A percentile compares a stretch with the other conserved stretches of the same genome.
phyloP scores from a whole-genome alignment of 2,797 vertebrate genomes.

The Alosa sapidissima region DNA sequence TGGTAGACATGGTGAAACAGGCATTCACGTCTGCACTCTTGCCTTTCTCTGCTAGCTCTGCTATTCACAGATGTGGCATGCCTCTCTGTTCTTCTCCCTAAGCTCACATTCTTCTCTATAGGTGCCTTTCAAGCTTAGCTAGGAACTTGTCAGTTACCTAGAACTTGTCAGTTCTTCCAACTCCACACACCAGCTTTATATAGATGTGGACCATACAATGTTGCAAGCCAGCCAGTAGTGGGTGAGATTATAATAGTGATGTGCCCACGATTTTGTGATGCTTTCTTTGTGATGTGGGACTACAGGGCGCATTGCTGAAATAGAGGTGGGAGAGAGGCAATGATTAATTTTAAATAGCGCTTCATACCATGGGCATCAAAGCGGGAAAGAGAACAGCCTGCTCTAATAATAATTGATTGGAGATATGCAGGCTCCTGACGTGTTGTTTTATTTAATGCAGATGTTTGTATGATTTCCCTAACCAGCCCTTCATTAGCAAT shows the following conservation, averaged over 20 bases:
- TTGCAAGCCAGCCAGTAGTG: not conserved
- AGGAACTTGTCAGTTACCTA: not conserved
- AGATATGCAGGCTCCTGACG: conserved; percentile 11
- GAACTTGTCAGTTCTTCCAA: no score
- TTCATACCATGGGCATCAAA: not conserved
- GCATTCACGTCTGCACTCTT: not conserved
- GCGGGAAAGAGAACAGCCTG: not conserved
- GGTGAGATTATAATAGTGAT: not conserved
- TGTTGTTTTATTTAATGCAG: conserved; percentile 32
- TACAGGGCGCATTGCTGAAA: not conserved
- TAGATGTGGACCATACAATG: not conserved
- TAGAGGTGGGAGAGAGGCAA: not conserved
- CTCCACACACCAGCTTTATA: not conserved
- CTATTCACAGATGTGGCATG: not conserved
- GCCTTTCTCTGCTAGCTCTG: not conserved
- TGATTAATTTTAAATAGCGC: not conserved
- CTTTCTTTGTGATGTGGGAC: not conserved
- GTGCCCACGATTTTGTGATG: not conserved
- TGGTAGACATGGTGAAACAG: not conserved
- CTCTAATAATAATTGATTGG: conserved; percentile 22
- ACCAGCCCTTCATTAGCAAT: not conserved
- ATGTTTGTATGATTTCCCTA: conserved; percentile 19
- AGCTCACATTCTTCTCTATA: not conserved
- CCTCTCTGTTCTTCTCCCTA: not conserved
- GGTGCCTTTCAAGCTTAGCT: not conserved